Evolutionary conservation across 2,113 vertebrate species (phyloP), one percentile per base, ranked within the genome.

Genomic region (Ameiurus melas): DNA sequence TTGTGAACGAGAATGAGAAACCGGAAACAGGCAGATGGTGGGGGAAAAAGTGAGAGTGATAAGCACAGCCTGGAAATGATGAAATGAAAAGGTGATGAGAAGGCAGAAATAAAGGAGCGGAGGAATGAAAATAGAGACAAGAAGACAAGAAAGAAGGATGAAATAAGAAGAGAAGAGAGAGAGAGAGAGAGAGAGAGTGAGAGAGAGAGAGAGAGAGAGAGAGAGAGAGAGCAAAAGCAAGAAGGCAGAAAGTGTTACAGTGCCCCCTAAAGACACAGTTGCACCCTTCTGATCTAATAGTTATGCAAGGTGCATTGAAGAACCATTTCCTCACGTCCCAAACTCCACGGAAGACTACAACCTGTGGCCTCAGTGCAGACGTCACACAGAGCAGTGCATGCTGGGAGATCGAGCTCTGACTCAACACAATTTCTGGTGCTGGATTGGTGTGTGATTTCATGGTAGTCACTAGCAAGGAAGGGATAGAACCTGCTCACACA

Each of bases 251-350:
- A 91, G 92, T 89, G 89, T 84, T 81, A 83, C 88, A 92, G 64
- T 88, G 87, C 92, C 92, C 90, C 90, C 90, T 85, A 60, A 86
- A 91, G 92, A 71, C 60, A 33, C n/a, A 68, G 14, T 4, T 20
- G 33, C 33, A 30, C 62, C 62, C 82, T 84, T 39, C 10, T 27
- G 36, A 14, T 60, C 57, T 43, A 33, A 83, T 62, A 0, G 20
- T 68, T 68, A 62, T 47, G 16, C 51, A 68, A 83, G 27, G 14
- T 55, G 27, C 51, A 30, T 47, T 5, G 22, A 30, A 62, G n/a
- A 55, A 73, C 47, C 79, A 82, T 85, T 80, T 85, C 36, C 58
- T 68, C 75, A 53, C 60, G 13, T 60, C 30, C 36, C 83, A 75
- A 75, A 58, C 30, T 89, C 30, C 30, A 64, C 20, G 2, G n/a